Percentiles rank a stretch among this genome's conserved stretches.
Evolutionary conservation across 1,140 invertebrate genomes (phyloP).

Genomic region (Aphaenogaster floridana): DNA sequence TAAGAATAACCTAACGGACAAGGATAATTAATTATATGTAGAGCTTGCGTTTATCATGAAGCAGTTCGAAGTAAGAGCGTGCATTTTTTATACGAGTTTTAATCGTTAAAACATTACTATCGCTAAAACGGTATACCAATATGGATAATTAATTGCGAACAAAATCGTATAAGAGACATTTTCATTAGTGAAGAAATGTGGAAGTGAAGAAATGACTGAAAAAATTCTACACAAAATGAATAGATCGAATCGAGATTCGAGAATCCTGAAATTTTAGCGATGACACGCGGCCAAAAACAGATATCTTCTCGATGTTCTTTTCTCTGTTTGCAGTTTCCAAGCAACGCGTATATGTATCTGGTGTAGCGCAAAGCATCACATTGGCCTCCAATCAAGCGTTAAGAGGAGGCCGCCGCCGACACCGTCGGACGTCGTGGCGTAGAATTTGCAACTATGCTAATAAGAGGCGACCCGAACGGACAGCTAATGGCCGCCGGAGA

Average conservation of each 20-base stretch:
- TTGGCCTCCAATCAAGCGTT: conserved; percentile 75
- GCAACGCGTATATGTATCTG: conserved; percentile 65
- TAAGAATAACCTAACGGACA: conserved; percentile 1
- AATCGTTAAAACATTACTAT: conserved; percentile 21
- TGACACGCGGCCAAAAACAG: not conserved
- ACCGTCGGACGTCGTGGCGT: conserved; percentile 74
- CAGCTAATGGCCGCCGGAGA: conserved; percentile 75
- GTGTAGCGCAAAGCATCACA: conserved; percentile 69
- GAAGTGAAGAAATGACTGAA: not conserved
- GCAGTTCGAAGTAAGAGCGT: not conserved
- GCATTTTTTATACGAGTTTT: not conserved
- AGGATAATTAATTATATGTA: conserved; percentile 25
- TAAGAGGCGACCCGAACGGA: conserved; percentile 77
- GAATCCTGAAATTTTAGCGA: not conserved
- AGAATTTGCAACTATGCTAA: conserved; percentile 78
- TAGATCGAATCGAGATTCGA: not conserved
- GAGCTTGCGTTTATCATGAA: conserved; percentile 13
- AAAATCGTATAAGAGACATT: not conserved
- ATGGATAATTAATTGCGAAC: conserved; percentile 22
- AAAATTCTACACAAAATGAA: not conserved
- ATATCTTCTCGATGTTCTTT: conserved; percentile 32
- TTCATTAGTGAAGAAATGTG: not conserved
- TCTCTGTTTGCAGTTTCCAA: conserved; percentile 51
- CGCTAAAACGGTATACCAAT: conserved; percentile 17
- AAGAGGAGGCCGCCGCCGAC: conserved; percentile 72